Evolutionary conservation across 1,140 invertebrate genomes (phyloP).

Genomic region (Bactericera cockerelli): DNA sequence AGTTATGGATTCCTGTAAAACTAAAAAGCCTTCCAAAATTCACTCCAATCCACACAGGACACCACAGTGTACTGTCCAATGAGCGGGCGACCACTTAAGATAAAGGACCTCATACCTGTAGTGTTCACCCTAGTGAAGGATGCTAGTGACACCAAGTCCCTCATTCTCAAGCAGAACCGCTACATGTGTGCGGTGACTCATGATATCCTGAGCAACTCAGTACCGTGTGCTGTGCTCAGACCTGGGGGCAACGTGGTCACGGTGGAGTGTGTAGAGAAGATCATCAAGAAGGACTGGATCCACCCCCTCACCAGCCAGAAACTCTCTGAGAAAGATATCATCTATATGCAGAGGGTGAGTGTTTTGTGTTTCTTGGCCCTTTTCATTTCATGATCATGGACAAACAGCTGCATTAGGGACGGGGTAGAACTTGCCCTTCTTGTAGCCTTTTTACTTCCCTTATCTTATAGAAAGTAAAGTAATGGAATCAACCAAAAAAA

Average conservation of each 20-base stretch:
- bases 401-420: neutral
- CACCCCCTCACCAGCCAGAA: constrained; percentile 82
- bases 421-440: too few species aligned
- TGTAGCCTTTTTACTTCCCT: too few species aligned
- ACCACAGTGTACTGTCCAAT: constrained; percentile 86
- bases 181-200: constrained; percentile 97
- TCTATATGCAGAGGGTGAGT: constrained; percentile 68
- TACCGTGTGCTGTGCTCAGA: constrained; percentile 80
- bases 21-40: too few species aligned
- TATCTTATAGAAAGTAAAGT: neutral
- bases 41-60: too few species aligned
- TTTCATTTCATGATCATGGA: neutral
- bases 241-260: constrained; percentile 92
- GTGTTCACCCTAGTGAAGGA: constrained; percentile 86
- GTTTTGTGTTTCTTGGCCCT: neutral
- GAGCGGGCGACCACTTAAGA: constrained; percentile 70
- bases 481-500: too few species aligned
- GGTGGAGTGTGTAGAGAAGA: constrained; percentile 88
- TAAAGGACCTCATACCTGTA: constrained; percentile 85
- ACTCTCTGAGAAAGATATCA: constrained; percentile 86
- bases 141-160: constrained; percentile 61
- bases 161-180: constrained; percentile 69
- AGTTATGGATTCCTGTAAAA: too few species aligned
- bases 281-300: constrained; percentile 93
- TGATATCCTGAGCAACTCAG: constrained; percentile 87